A percentile compares a stretch with the other conserved stretches of the same genome.
Evolutionary conservation across 1,140 invertebrate genomes (phyloP).

Genomic region (Brachionus koreanus): DNA sequence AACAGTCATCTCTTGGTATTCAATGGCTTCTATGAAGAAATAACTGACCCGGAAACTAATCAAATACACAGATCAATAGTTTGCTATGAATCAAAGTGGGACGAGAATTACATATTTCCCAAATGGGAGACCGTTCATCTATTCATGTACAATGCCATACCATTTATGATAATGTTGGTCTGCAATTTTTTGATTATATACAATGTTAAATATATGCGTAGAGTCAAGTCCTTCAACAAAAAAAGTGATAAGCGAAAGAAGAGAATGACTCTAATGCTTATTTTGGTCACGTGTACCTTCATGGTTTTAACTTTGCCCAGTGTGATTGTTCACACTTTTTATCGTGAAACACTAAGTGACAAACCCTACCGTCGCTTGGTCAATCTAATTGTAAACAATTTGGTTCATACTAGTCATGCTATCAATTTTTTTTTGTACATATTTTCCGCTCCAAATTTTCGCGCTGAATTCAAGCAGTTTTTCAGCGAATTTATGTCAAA

Average conservation of each 20-base stretch:
- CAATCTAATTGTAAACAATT: conserved; percentile 37
- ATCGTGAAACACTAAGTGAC: neutral
- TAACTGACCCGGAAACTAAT: neutral
- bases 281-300: conserved; percentile 39
- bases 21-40: neutral
- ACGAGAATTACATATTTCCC: conserved; percentile 35
- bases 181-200: conserved; percentile 43
- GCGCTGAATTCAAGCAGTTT: conserved; percentile 9
- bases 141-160: conserved; percentile 22
- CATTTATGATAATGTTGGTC: conserved; percentile 38
- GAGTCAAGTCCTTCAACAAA: neutral
- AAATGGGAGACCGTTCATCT: conserved; percentile 44
- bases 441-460: conserved; percentile 42
- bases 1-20: conserved; percentile 22
- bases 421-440: conserved; percentile 44
- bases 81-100: conserved; percentile 13
- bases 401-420: conserved; percentile 38
- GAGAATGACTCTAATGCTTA: conserved; percentile 26
- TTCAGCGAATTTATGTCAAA: neutral
- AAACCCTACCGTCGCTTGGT: conserved; percentile 20
- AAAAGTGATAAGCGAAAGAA: neutral
- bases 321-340: conserved; percentile 41
- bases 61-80: neutral
- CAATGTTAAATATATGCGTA: conserved; percentile 18
- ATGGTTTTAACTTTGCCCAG: conserved; percentile 42